These are phyloP conservation scores for Calcarius lapponicus DNA, from an alignment of 2,797 vertebrate species.

Conservation along the genomic window DNA sequence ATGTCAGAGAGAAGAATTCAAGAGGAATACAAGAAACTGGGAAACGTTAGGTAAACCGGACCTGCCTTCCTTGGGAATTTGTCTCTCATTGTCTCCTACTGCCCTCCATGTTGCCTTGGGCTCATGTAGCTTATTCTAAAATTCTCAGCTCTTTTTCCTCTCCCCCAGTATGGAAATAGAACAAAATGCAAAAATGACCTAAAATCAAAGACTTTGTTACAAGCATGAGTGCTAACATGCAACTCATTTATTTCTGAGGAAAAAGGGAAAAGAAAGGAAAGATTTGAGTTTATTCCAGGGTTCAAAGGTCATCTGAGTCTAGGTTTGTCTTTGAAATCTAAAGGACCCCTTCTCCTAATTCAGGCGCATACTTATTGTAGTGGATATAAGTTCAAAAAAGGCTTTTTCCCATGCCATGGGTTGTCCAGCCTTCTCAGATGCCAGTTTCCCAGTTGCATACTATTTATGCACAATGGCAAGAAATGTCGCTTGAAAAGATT, in stretches of 20 bases:
- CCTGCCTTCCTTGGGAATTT: background rate
- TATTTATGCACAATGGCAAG: background rate
- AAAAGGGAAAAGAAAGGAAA: background rate
- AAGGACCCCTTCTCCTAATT: background rate
- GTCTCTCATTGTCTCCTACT: background rate
- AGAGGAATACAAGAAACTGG: slow-evolving; percentile 93
- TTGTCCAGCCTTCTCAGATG: background rate
- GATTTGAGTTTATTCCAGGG: background rate
- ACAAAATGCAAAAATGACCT: background rate
- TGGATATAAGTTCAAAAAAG: background rate
- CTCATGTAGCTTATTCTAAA: background rate
- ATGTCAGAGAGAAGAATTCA: slow-evolving; percentile 93
- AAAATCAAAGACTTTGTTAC: background rate
- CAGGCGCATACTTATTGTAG: background rate
- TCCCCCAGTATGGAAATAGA: background rate
- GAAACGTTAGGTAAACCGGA: slow-evolving; percentile 85
- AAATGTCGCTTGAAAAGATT: background rate
- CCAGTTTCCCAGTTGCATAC: too few relatives aligned
- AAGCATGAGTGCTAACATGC: background rate
- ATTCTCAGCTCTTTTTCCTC: background rate
- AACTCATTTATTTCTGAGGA: background rate
- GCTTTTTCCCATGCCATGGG: background rate
- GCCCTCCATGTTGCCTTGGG: background rate
- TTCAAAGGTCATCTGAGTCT: background rate
- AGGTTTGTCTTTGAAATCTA: background rate